Evolutionary conservation across 2,797 vertebrate genomes (phyloP).

Genomic region (Pangasius sanitwongsei): DNA sequence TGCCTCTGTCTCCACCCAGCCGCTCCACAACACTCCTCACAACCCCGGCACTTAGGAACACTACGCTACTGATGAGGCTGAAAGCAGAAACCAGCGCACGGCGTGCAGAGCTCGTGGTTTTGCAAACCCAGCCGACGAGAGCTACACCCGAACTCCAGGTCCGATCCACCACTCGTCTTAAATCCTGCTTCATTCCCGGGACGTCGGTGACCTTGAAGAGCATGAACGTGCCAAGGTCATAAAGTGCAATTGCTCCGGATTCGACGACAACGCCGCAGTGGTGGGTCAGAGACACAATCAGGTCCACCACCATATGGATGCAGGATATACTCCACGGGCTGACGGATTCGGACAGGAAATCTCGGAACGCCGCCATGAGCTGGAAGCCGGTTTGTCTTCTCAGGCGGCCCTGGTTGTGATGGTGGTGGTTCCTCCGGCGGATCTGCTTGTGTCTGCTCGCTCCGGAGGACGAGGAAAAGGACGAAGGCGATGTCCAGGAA

Average conservation of each 20-base stretch:
- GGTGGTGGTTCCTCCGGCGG: conserved; percentile 76
- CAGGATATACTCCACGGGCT: conserved; percentile 84
- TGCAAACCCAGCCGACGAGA: conserved; percentile 61
- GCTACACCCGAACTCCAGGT: conserved; percentile 60
- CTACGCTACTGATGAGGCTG: conserved; percentile 73
- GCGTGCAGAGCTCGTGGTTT: conserved; percentile 63
- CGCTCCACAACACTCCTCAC: conserved; percentile 62
- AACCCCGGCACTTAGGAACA: conserved; percentile 73
- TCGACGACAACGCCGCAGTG: conserved; percentile 81
- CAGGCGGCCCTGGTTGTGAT: conserved; percentile 69
- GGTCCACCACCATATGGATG: conserved; percentile 83
- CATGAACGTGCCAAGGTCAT: conserved; percentile 75
- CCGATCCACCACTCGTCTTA: conserved; percentile 65
- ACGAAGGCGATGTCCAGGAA: conserved; percentile 37
- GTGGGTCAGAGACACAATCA: conserved; percentile 83
- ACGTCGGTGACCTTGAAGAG: conserved; percentile 75
- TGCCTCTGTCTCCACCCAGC: conserved; percentile 70
- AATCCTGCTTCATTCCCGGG: conserved; percentile 73
- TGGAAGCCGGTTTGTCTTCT: conserved; percentile 72
- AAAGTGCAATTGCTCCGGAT: conserved; percentile 76
- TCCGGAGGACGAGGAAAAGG: conserved; percentile 64
- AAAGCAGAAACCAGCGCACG: conserved; percentile 68
- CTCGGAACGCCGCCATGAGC: conserved; percentile 70
- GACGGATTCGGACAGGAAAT: conserved; percentile 75
- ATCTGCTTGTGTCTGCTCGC: conserved; percentile 79